phyloP scores from a whole-genome alignment of 2,888 invertebrate species.

The Lacanobia oleracea region DNA sequence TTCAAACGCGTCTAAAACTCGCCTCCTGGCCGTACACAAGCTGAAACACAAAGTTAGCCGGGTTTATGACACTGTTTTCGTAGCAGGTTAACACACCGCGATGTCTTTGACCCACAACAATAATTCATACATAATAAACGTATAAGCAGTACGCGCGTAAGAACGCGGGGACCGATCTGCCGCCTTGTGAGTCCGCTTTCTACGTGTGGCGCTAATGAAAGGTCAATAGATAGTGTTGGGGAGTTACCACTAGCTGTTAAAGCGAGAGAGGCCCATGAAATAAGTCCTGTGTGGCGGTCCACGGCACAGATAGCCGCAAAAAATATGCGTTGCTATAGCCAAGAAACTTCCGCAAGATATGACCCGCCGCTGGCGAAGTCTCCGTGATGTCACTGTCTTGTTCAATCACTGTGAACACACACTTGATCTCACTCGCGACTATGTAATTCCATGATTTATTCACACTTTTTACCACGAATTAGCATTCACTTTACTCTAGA shows the following conservation, averaged over 20 bases:
- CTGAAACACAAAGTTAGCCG: conserved; percentile 84
- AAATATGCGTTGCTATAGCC: conserved; percentile 88
- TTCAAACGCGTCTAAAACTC: conserved; percentile 77
- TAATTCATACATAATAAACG: conserved; percentile 85
- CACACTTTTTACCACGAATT: conserved; percentile 80
- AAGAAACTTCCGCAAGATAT: conserved; percentile 88
- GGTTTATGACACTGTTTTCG: conserved; percentile 80
- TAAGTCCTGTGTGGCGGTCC: conserved; percentile 75
- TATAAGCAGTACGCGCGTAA: conserved; percentile 84
- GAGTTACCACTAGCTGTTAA: conserved; percentile 83
- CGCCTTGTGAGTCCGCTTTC: conserved; percentile 76
- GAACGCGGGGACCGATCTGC: conserved; percentile 78
- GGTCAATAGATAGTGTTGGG: conserved; percentile 71
- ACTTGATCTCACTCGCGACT: conserved; percentile 78
- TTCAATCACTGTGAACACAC: conserved; percentile 74
- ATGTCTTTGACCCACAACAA: conserved; percentile 89
- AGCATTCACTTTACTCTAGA: conserved; percentile 80
- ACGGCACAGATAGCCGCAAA: conserved; percentile 85
- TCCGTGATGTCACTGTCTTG: conserved; percentile 73
- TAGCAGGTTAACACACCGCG: conserved; percentile 79
- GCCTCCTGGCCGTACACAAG: conserved; percentile 71
- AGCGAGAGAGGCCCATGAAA: conserved; percentile 83
- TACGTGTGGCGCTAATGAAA: conserved; percentile 71
- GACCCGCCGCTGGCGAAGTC: conserved; percentile 79
- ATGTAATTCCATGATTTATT: conserved; percentile 83